Conservation (phyloP, 2,888 invertebrate genomes). For the Chrysomela aeneicollis region DNA sequence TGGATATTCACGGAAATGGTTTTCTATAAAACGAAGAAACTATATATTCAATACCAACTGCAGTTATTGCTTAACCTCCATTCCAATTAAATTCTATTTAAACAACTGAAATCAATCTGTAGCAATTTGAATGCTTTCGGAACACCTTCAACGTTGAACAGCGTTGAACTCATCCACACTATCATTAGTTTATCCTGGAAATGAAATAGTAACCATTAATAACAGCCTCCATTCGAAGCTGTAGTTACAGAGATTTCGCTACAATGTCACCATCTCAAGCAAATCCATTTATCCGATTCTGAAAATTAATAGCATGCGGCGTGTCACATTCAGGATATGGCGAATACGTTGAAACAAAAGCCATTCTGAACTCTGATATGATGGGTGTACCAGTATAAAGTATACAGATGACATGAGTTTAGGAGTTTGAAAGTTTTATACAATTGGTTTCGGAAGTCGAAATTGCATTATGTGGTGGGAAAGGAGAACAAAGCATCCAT, state of each 20-base stretch:
- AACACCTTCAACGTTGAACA: background rate
- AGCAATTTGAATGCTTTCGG: background rate
- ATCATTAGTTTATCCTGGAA: background rate
- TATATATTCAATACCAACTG: too few relatives aligned
- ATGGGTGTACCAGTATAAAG: background rate
- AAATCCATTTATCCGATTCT: conserved; percentile 10
- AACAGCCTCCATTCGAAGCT: background rate
- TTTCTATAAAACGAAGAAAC: too few relatives aligned
- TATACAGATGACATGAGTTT: background rate
- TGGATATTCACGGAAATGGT: too few relatives aligned
- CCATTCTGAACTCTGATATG: background rate
- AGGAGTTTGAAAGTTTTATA: too few relatives aligned
- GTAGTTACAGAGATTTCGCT: background rate
- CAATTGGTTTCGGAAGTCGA: too few relatives aligned
- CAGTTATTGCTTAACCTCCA: too few relatives aligned
- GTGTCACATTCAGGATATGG: conserved; percentile 28
- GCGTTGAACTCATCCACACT: background rate
- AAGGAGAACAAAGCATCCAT: too few relatives aligned
- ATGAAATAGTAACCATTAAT: conserved; percentile 1
- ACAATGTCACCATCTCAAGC: conserved; percentile 13
- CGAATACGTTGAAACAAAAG: conserved; percentile 33
- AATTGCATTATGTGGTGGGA: too few relatives aligned
- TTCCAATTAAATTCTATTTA: too few relatives aligned
- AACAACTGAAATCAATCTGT: too few relatives aligned
- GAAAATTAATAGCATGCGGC: conserved; percentile 3